Evolutionary conservation across 2,113 vertebrate species (phyloP), one percentile per base, ranked within the genome.

Genomic region (Tetrao urogallus): DNA sequence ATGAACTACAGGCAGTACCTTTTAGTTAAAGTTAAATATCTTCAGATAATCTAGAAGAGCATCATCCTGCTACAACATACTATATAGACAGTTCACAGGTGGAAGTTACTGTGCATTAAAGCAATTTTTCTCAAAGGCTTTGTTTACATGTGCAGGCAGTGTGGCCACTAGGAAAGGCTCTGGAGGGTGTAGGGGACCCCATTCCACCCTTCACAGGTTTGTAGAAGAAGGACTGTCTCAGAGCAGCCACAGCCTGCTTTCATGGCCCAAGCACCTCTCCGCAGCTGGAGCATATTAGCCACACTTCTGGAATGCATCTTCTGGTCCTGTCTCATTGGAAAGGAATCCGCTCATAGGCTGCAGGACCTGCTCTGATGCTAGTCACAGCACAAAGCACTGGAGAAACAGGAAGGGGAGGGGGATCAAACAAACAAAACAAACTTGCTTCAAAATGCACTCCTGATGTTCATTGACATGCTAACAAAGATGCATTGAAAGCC

Each of bases 291-390:
- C 0, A 0, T 40, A 5, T 52, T 38, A 16, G 64, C 34, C 38
- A 10, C 0, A 10, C 69, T 66, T 32, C 69, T 17, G 1, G 71
- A 27, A 48, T 2, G 11, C 3, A 5, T 42, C 73, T 32, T 28
- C 28, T 56, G 67, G 57, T 42, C 28, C 13, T 89, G 19, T 24
- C 60, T 84, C 24, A n/a, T 6, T 17, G 28, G 0, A 0, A 30
- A 13, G 71, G 47, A 12, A 47, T 24, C 54, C 16, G 48, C 52
- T 80, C 2, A 0, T 28, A 0, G 0, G 45, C 47, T 67, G 25
- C 48, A 10, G 34, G 52, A n/a, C 1, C 10, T 74, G 10, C 28
- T 9, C 20, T 0, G 0, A 5, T 2, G 8, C 1, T 1, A 58
- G 18, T 2, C 13, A 36, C 34, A 84, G 57, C 2, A 1, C 5